Base-by-base conservation (phyloP, 2,888 invertebrate genomes). In the Catocala sponsa region DNA sequence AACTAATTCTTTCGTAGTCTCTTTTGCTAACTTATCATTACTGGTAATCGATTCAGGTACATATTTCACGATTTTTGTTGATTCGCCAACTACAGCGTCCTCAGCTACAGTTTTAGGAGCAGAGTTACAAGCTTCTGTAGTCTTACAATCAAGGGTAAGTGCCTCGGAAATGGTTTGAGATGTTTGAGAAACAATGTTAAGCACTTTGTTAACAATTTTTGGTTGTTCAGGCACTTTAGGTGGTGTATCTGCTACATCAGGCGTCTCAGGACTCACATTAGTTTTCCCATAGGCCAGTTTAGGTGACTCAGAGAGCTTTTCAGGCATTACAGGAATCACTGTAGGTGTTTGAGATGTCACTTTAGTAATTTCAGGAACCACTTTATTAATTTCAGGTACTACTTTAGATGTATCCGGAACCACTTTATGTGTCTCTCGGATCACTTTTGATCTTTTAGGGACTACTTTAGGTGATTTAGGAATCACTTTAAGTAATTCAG, bases 1-100 rank as follows among this genome's bases (percentile, higher is more conserved):
- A 0, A 92, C 83, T 12, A 90, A 65, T 66, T 88, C 75, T 11
- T 74, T 57, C 63, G 82, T 84, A 6, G 41, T 60, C 33, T 68
- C 65, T 56, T 13, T 47, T 43, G 63, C 48, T 70, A 65, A 53
- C 25, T 63, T 58, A 56, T 59, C 61, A 57, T 41, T 55, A 32
- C 50, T 56, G 33, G 51, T 58, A 15, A 47, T 49, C 44, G 33
- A 59, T 46, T 78, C 65, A 63, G 67, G 71, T 73, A 75, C 76
- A 48, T 57, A 74, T 44, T 66, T 62, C 35, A 78, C 70, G 49
- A 83, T 81, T 61, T 87, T 82, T 32, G 74, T 82, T 15, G 70
- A 68, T 50, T 86, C 80, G 57, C 32, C 56, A 52, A 76, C 7
- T 15, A 41, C 9, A 1, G 51, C 2, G 7, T 50, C 12, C 10